Evolutionary conservation across 2,888 invertebrate species (phyloP).

Genomic region (Schizaphis graminum): DNA sequence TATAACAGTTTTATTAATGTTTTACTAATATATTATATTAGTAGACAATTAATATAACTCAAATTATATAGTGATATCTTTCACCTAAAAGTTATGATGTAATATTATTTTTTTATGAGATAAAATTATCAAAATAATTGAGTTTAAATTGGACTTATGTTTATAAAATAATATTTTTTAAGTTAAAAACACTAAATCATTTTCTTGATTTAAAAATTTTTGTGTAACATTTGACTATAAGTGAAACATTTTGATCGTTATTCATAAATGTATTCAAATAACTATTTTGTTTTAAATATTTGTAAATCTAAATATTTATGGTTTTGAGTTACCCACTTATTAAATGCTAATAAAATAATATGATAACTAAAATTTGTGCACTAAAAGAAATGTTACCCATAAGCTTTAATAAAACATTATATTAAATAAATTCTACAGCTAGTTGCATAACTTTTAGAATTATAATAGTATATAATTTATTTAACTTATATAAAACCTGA

Average conservation of each 20-base stretch:
- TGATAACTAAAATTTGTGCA: constrained; percentile 38
- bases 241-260: background rate
- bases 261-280: background rate
- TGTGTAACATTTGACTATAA: background rate
- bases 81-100: background rate
- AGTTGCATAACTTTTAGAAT: no score
- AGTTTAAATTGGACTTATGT: background rate
- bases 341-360: background rate
- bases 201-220: background rate
- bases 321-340: background rate
- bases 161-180: background rate
- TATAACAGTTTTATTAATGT: no score
- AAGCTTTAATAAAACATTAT: background rate
- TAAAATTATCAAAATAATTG: background rate
- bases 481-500: background rate
- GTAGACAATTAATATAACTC: background rate
- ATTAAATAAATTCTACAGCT: background rate
- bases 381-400: constrained; percentile 27
- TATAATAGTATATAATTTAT: background rate
- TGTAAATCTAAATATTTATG: background rate
- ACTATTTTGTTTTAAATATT: background rate
- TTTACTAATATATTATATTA: background rate
- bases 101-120: background rate
- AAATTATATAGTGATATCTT: background rate
- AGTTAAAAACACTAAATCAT: background rate